Evolutionary conservation across 1,140 invertebrate genomes (phyloP).

Genomic region (Acromyrmex echinatior): DNA sequence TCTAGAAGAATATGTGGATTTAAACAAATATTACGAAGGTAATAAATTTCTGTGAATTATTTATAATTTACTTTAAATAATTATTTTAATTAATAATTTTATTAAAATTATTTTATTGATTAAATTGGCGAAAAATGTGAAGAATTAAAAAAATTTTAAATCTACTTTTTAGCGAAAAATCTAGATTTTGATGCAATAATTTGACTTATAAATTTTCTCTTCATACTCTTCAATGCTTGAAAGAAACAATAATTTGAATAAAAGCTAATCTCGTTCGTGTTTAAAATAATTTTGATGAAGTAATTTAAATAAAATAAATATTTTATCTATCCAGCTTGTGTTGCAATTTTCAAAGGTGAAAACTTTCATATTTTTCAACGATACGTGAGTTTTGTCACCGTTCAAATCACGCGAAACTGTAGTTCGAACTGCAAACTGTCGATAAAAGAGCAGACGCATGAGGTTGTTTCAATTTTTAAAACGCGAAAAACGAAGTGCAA

Average conservation of each 20-base stretch:
- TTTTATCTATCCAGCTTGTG: not conserved
- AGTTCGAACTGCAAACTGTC: not conserved
- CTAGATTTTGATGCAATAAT: not conserved
- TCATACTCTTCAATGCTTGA: not conserved
- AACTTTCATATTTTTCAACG: slow-evolving; percentile 6
- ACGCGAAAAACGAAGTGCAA: not conserved
- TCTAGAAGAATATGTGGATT: not conserved
- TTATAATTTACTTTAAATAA: not conserved
- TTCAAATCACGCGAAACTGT: not conserved
- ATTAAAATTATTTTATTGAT: not conserved
- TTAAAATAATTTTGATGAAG: too few relatives aligned
- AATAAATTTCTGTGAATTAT: not conserved
- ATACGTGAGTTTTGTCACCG: slow-evolving; percentile 14
- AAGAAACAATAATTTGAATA: not conserved
- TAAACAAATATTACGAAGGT: not conserved
- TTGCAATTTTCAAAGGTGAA: slow-evolving; percentile 11
- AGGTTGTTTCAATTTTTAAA: slow-evolving; percentile 13
- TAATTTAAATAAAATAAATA: not conserved
- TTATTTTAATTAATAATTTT: not conserved
- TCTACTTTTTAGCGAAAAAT: slow-evolving; percentile 1
- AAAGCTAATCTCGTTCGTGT: not conserved
- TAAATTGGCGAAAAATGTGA: not conserved
- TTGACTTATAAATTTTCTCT: not conserved
- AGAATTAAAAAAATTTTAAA: not conserved
- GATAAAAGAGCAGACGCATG: not conserved